Conservation (phyloP, 2,888 invertebrate species). For the Drosophila ustulata region DNA sequence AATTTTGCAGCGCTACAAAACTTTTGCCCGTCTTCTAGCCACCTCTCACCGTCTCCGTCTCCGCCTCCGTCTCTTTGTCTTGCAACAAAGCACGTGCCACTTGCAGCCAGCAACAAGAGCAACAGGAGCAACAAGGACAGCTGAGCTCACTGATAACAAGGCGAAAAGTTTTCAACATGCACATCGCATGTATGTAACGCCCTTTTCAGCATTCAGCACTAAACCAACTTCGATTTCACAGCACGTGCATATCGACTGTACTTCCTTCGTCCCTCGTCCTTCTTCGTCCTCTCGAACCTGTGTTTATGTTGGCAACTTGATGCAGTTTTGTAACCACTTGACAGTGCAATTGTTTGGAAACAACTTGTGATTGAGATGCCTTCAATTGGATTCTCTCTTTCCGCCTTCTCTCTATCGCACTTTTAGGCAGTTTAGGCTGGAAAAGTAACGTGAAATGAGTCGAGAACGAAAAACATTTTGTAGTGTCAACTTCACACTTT, state of each 20-base stretch:
- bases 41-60: neutral
- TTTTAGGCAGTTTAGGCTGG: constrained; percentile 1
- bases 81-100: constrained; percentile 77
- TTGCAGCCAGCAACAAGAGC: constrained; percentile 47
- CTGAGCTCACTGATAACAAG: constrained; percentile 70
- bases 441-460: constrained; percentile 41
- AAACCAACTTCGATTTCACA: constrained; percentile 64
- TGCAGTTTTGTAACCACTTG: constrained; percentile 81
- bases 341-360: constrained; percentile 83
- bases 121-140: constrained; percentile 33
- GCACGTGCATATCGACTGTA: constrained; percentile 71
- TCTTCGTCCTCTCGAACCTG: neutral
- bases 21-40: constrained; percentile 32
- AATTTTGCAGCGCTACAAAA: constrained; percentile 61
- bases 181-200: constrained; percentile 47
- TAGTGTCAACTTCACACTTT: neutral
- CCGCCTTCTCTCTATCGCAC: neutral
- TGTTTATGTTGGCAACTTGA: constrained; percentile 57
- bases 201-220: constrained; percentile 60
- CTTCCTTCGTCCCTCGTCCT: constrained; percentile 8
- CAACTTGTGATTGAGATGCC: constrained; percentile 73
- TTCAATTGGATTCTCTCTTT: constrained; percentile 14
- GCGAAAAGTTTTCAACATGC: constrained; percentile 67
- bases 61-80: constrained; percentile 2
- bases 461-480: constrained; percentile 2